Evolutionary conservation across 2,888 invertebrate genomes (phyloP).

Genomic region (Idaea dimidiata): DNA sequence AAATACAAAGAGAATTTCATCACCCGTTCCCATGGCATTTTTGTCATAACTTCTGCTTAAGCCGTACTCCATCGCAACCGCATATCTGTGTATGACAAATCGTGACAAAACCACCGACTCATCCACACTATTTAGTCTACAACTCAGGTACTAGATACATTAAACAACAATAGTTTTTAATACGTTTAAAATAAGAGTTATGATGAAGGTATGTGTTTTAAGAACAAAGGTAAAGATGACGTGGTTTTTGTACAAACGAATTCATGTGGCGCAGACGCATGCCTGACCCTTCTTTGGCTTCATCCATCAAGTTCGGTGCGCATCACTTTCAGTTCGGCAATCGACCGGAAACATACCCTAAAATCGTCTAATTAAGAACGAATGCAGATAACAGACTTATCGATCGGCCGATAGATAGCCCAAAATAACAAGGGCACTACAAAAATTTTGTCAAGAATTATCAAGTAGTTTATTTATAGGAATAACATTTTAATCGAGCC

Average conservation of each 20-base stretch:
- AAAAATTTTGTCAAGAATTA: too few relatives aligned
- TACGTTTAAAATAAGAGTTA: slow-evolving; percentile 26
- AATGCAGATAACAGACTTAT: not conserved
- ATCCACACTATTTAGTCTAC: slow-evolving; percentile 49
- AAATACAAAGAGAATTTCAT: slow-evolving; percentile 47
- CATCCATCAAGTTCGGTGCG: slow-evolving; percentile 77
- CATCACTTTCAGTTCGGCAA: slow-evolving; percentile 72
- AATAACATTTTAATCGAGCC: too few relatives aligned
- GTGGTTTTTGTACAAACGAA: slow-evolving; percentile 52
- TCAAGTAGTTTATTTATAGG: too few relatives aligned
- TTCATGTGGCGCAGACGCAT: slow-evolving; percentile 65
- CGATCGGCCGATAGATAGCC: not conserved
- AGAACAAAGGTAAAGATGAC: slow-evolving; percentile 32
- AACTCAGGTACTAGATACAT: slow-evolving; percentile 10
- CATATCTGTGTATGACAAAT: slow-evolving; percentile 77
- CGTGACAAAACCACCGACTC: slow-evolving; percentile 78
- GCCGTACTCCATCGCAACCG: slow-evolving; percentile 49
- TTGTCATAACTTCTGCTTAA: slow-evolving; percentile 71
- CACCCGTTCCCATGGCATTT: slow-evolving; percentile 69
- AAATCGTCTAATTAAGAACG: slow-evolving; percentile 46
- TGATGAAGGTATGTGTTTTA: slow-evolving; percentile 16
- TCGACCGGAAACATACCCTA: slow-evolving; percentile 71
- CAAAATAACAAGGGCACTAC: too few relatives aligned
- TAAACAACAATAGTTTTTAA: slow-evolving; percentile 39
- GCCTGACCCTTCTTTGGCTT: slow-evolving; percentile 64